Percentiles rank a stretch among this genome's conserved stretches.
Conservation (phyloP, 2,113 vertebrate species). For the Hemichromis elongatus region DNA sequence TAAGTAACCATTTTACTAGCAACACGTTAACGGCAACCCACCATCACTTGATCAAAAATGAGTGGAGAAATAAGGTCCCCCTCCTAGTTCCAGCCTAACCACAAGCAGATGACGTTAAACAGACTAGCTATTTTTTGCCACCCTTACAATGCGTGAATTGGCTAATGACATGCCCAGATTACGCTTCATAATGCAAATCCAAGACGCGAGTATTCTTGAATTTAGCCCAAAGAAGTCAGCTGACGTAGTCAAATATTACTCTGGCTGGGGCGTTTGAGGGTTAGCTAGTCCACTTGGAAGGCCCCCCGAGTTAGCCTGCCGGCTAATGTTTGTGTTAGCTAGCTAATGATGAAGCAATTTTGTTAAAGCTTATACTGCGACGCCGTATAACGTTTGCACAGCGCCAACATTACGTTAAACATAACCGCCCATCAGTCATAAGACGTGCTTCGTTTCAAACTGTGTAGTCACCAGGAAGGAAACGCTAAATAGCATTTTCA, state of each 20-base stretch:
- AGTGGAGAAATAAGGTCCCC: background rate
- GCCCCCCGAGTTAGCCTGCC: conserved; percentile 38
- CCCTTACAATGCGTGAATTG: background rate
- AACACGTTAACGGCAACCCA: background rate
- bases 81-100: conserved; percentile 40
- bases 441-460: background rate
- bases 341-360: conserved; percentile 79
- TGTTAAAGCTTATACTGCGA: conserved; percentile 2
- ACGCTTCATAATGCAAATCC: background rate
- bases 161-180: background rate
- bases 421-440: background rate
- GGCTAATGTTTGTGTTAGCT: conserved; percentile 63
- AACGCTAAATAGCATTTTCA: background rate
- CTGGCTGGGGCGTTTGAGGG: background rate
- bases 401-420: background rate
- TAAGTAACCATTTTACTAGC: background rate
- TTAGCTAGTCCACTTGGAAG: conserved; percentile 4
- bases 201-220: background rate
- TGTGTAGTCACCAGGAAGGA: background rate
- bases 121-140: background rate
- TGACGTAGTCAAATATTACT: background rate
- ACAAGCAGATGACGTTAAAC: background rate
- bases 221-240: background rate
- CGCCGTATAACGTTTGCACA: background rate
- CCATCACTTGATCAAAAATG: background rate